These are phyloP conservation scores for Epicauta chinensis DNA, from an alignment of 1,140 invertebrate genomes.

Conservation along the genomic window DNA sequence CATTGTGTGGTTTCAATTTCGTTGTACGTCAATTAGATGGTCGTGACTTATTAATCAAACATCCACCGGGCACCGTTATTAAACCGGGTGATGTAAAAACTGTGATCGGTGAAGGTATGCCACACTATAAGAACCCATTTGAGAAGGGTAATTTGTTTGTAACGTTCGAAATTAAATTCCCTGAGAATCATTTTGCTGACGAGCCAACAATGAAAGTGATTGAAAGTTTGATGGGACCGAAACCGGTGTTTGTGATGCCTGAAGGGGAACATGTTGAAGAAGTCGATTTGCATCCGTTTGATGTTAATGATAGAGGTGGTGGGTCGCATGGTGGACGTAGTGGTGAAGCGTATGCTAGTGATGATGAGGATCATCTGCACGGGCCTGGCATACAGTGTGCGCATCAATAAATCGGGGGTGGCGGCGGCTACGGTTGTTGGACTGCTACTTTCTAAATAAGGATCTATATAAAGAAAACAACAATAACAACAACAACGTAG, in stretches of 20 bases:
- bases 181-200: slow-evolving; percentile 69
- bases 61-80: slow-evolving; percentile 66
- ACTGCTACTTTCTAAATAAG: slow-evolving; percentile 41
- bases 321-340: slow-evolving; percentile 43
- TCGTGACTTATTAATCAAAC: slow-evolving; percentile 65
- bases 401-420: slow-evolving; percentile 60
- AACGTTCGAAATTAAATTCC: slow-evolving; percentile 80
- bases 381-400: slow-evolving; percentile 61
- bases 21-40: slow-evolving; percentile 81
- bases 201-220: slow-evolving; percentile 50
- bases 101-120: slow-evolving; percentile 86
- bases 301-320: slow-evolving; percentile 48
- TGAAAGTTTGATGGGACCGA: slow-evolving; percentile 59
- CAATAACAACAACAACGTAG: too few species aligned
- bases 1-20: slow-evolving; percentile 83
- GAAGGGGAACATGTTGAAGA: slow-evolving; percentile 73
- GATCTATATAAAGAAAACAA: slow-evolving; percentile 19
- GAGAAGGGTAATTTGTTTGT: slow-evolving; percentile 84
- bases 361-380: slow-evolving; percentile 57
- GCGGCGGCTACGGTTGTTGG: slow-evolving; percentile 25
- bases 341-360: slow-evolving; percentile 60
- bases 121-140: slow-evolving; percentile 71
- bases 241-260: slow-evolving; percentile 60
- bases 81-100: slow-evolving; percentile 74
- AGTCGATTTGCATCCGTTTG: slow-evolving; percentile 72